A percentile compares a stretch with the other conserved stretches of the same genome.
These are phyloP conservation scores for Leuciscus waleckii DNA, from an alignment of 2,797 vertebrate genomes.

Conservation along the genomic window DNA sequence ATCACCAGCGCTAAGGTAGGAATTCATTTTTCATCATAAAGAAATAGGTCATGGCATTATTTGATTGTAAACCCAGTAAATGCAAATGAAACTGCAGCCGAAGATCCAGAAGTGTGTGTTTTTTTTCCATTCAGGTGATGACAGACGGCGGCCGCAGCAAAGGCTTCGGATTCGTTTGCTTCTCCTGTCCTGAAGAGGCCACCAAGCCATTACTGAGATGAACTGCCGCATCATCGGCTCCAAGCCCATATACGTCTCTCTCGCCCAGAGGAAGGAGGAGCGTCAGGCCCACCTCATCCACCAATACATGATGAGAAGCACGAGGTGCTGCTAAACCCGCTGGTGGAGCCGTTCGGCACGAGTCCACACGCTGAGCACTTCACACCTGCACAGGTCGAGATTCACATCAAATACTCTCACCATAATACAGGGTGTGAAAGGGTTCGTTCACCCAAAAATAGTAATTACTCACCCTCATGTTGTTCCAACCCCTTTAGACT, in stretches of 20 bases:
- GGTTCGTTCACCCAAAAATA: too few species aligned
- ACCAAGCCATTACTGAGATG: conserved; percentile 98
- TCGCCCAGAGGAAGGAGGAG: conserved; percentile 96
- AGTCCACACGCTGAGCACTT: neutral
- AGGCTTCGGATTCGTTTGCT: conserved; percentile 83
- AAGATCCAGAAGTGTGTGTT: neutral
- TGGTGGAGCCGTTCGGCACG: neutral
- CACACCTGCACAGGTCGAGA: conserved; percentile 72
- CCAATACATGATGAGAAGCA: conserved; percentile 94
- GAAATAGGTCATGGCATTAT: neutral
- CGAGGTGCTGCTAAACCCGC: neutral
- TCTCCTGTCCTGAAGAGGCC: conserved; percentile 90
- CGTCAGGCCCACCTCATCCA: conserved; percentile 95
- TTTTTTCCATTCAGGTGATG: conserved; percentile 85
- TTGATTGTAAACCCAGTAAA: conserved; percentile 4
- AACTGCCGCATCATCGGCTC: conserved; percentile 97
- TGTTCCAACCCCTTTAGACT: too few species aligned
- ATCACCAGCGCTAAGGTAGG: conserved; percentile 82
- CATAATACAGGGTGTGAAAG: neutral
- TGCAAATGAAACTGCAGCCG: neutral
- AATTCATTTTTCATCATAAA: too few species aligned
- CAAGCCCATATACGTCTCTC: conserved; percentile 94
- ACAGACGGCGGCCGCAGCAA: conserved; percentile 95
- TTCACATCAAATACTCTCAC: neutral
- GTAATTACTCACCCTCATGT: too few species aligned